Base-by-base conservation (phyloP, 2,113 vertebrate genomes). In the Gallinago paraguaiae region DNA sequence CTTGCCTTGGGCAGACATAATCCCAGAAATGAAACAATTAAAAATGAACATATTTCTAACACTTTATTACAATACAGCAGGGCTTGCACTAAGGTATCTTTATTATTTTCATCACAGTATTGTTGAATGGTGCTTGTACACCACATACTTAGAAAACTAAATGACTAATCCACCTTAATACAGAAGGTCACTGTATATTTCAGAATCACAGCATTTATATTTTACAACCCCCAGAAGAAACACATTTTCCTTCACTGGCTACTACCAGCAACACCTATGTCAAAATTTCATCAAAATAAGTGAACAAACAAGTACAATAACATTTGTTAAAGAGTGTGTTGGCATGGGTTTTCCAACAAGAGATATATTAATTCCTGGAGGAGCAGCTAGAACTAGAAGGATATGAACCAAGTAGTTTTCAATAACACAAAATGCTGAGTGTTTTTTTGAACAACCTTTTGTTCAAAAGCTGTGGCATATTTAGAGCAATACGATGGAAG, bases 1-100 rank as follows among this genome's bases (percentile, higher is more conserved):
- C 61, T 93, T 88, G 90, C 75, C 90, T 94, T 92, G 50, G 86
- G 70, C 72, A 92, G 70, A 79, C 60, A 76, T 64, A 91, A 93
- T 93, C 48, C 88, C 56, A 96, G 75, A 94, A 96, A 95, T 59
- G 50, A 93, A 95, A 78, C 70, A 87, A 74, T 95, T 85, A 72
- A 94, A 97, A 95, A 92, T 69, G 61, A 96, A 56, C 33, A 31
- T 92, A 53, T 90, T 84, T 92, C 78, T 90, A 87, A 77, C 83
- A 72, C 54, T 95, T 90, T 90, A 88, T 94, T 93, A 83, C 68
- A 81, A 91, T 86, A 93, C 71, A 91, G 35, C 81, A 85, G 43
- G 50, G 59, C 13, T 86, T 91, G 37, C 18, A 76, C 39, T 69
- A 74, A 95, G 77, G 37, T 92, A 56, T 74, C 54, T 94, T 94